These are phyloP conservation scores for Lanius ludovicianus DNA, from an alignment of 2,113 vertebrate species.

Conservation along the genomic window DNA sequence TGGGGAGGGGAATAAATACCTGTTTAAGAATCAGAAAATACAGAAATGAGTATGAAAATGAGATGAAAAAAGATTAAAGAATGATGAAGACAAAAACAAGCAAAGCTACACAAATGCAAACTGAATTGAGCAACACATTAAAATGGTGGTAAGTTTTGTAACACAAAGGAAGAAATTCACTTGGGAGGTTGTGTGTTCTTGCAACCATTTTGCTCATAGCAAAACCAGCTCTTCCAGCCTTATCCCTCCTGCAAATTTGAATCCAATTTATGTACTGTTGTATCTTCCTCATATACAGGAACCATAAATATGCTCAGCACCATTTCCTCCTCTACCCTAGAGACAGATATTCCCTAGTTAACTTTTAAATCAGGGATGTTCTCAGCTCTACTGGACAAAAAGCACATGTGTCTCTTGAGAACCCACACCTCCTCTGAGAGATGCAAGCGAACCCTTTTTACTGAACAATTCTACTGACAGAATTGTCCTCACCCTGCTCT, in stretches of 20 bases:
- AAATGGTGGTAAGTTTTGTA: neutral
- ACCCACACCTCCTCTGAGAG: neutral
- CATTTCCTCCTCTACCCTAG: neutral
- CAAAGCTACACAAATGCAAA: neutral
- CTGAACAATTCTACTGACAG: neutral
- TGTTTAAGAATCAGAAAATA: neutral
- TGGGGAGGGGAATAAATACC: neutral
- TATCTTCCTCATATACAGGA: neutral
- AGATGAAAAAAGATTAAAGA: neutral
- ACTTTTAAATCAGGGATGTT: neutral
- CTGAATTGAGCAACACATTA: neutral
- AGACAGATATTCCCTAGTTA: neutral
- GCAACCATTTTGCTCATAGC: neutral
- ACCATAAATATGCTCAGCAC: neutral
- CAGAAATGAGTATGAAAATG: neutral
- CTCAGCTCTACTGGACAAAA: neutral
- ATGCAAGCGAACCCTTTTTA: neutral
- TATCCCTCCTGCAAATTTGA: neutral
- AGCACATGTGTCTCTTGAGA: neutral
- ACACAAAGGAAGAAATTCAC: rapidly evolving
- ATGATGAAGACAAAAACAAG: neutral
- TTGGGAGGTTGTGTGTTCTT: neutral
- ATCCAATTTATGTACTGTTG: rapidly evolving
- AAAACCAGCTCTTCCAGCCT: neutral
- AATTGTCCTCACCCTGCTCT: neutral